These are phyloP conservation scores for Notarius quadriscutis DNA, from an alignment of 2,113 vertebrate genomes.

Conservation along the genomic window DNA sequence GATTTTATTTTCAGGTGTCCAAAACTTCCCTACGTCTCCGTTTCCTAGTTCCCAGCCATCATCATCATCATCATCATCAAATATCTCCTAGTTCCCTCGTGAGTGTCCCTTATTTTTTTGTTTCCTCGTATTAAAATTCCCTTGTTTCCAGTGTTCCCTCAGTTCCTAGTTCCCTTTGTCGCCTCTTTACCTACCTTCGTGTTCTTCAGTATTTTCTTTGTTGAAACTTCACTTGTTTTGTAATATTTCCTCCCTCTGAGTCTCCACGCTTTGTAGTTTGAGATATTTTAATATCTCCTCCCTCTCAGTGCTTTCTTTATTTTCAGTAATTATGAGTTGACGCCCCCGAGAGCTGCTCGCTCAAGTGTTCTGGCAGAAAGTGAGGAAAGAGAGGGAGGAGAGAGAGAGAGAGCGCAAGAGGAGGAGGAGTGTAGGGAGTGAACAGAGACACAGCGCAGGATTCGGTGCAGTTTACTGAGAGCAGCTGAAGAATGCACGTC, in stretches of 20 bases:
- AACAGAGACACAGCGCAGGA: constrained; percentile 61
- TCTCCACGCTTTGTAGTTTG: background rate
- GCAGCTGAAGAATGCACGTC: constrained; percentile 70
- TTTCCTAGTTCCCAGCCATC: too few species aligned
- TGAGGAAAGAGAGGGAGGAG: constrained; percentile 57
- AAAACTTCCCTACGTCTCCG: too few species aligned
- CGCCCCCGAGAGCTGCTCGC: constrained; percentile 80
- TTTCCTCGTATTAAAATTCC: background rate
- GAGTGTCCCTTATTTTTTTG: background rate
- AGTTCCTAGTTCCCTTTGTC: background rate
- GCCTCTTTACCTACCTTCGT: background rate
- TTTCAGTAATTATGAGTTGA: constrained; percentile 74
- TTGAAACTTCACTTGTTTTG: constrained; percentile 56
- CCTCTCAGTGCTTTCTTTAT: constrained; percentile 8
- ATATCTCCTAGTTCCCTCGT: background rate
- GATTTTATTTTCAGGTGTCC: too few species aligned
- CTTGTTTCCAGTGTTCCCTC: too few species aligned
- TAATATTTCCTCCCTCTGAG: background rate
- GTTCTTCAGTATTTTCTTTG: background rate
- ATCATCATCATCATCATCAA: too few species aligned
- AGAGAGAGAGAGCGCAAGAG: constrained; percentile 60
- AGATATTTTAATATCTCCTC: background rate
- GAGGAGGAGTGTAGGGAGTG: constrained; percentile 63
- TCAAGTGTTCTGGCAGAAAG: constrained; percentile 63
- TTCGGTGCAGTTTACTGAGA: constrained; percentile 66